Conservation (phyloP, 2,888 invertebrate species). For the Eupithecia subumbrata region DNA sequence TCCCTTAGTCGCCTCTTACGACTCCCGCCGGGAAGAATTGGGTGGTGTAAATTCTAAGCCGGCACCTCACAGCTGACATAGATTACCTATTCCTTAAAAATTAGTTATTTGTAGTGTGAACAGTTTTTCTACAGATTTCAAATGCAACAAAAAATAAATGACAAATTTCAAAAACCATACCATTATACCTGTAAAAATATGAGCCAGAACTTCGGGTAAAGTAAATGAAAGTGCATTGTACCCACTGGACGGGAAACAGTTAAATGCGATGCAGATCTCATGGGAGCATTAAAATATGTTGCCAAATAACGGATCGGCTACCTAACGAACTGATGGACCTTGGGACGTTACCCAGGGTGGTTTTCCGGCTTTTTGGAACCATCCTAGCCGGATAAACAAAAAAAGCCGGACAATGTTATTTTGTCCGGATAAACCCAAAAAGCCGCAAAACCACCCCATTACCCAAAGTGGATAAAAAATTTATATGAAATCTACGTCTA, state of each 20-base stretch:
- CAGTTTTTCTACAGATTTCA: no score
- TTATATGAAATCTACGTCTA: not conserved
- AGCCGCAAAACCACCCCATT: no score
- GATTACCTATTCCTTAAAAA: no score
- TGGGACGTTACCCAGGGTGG: constrained; percentile 22
- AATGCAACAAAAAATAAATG: no score
- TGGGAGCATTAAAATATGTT: constrained; percentile 79
- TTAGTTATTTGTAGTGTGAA: no score
- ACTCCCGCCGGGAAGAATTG: no score
- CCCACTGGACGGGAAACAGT: constrained; percentile 57
- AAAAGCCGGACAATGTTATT: no score
- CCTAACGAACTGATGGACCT: constrained; percentile 76
- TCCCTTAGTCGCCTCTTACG: no score
- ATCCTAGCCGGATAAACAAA: not conserved
- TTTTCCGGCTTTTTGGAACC: not conserved
- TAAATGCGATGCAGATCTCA: constrained; percentile 53
- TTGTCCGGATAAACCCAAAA: no score
- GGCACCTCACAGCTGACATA: no score
- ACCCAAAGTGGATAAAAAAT: no score
- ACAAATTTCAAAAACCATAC: not conserved
- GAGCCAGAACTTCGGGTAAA: not conserved
- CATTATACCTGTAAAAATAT: not conserved
- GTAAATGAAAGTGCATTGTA: constrained; percentile 7
- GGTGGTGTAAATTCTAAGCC: no score
- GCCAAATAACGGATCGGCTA: constrained; percentile 79